Conservation (phyloP, 1,140 invertebrate genomes). For the Psix sp. region DNA sequence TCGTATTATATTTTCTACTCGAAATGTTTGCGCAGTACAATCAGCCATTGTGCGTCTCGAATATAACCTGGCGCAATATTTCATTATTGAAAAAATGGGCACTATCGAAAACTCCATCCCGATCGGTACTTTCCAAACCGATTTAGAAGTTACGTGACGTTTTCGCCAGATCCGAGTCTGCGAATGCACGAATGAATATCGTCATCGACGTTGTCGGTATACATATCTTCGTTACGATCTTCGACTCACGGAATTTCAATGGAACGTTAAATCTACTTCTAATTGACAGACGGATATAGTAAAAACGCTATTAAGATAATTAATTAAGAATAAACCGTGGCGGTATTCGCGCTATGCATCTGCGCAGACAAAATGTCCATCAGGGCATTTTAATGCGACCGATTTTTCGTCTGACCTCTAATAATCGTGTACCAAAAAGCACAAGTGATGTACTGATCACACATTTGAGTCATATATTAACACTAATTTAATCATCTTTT, state of each 20-base stretch:
- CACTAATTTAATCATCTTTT: too few species aligned
- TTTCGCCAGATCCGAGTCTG: constrained; percentile 10
- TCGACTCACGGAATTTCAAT: constrained; percentile 4
- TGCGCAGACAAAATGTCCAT: neutral
- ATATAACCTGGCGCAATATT: constrained; percentile 4
- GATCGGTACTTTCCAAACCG: constrained; percentile 24
- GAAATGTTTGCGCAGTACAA: constrained; percentile 1
- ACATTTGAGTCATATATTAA: too few species aligned
- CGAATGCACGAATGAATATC: constrained; percentile 8
- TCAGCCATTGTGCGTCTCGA: constrained; percentile 3
- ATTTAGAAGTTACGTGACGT: constrained; percentile 13
- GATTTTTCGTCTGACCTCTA: constrained; percentile 4
- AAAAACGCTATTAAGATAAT: constrained; percentile 1
- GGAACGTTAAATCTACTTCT: constrained; percentile 6
- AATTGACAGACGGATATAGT: constrained; percentile 9
- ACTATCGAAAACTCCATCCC: constrained; percentile 13
- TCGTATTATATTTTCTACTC: constrained; percentile 4
- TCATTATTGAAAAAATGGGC: neutral
- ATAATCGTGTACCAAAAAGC: constrained; percentile 24
- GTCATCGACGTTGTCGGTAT: constrained; percentile 3
- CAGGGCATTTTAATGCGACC: constrained; percentile 7
- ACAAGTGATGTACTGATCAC: too few species aligned
- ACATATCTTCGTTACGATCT: too few species aligned
- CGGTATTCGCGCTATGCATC: neutral
- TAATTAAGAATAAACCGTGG: neutral